Percentiles rank a stretch among this genome's conserved stretches.
Conservation (phyloP, 2,113 vertebrate species). For the Choloepus hoffmanni region DNA sequence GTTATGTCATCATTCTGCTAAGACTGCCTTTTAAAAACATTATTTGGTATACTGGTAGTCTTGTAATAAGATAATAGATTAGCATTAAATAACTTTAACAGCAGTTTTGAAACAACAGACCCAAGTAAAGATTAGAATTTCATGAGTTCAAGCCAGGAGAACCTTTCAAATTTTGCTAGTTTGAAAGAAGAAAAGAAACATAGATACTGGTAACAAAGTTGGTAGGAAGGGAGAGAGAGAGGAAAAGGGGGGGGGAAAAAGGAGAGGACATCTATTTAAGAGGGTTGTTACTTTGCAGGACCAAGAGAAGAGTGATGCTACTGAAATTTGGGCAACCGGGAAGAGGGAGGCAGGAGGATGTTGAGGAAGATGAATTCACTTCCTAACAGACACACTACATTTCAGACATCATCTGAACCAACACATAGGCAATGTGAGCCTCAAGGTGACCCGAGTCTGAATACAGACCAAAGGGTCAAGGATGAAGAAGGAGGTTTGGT, state of each 20-base stretch:
- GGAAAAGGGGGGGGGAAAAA: not conserved
- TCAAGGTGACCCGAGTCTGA: not conserved
- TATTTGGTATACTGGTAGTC: not conserved
- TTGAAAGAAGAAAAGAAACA: slow-evolving; percentile 4
- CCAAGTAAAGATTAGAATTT: not conserved
- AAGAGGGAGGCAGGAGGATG: not conserved
- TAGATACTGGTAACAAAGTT: not conserved
- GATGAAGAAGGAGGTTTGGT: not conserved
- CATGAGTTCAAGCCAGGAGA: slow-evolving; percentile 19
- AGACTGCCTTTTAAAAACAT: slow-evolving; percentile 8
- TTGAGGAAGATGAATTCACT: not conserved
- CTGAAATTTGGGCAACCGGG: not conserved
- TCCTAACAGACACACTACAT: not conserved
- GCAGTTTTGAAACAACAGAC: slow-evolving; percentile 9
- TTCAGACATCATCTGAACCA: slow-evolving; percentile 22
- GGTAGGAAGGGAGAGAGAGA: not conserved
- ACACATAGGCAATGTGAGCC: not conserved
- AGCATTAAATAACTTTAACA: not conserved
- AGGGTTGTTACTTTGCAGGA: not conserved
- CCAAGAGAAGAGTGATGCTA: not conserved
- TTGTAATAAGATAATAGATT: not conserved
- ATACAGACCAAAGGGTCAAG: not conserved
- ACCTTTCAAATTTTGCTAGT: not conserved
- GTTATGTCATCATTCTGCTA: not conserved
- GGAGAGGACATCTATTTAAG: not conserved